These are phyloP conservation scores for Magallana angulata DNA, from an alignment of 1,140 invertebrate genomes.

Conservation along the genomic window DNA sequence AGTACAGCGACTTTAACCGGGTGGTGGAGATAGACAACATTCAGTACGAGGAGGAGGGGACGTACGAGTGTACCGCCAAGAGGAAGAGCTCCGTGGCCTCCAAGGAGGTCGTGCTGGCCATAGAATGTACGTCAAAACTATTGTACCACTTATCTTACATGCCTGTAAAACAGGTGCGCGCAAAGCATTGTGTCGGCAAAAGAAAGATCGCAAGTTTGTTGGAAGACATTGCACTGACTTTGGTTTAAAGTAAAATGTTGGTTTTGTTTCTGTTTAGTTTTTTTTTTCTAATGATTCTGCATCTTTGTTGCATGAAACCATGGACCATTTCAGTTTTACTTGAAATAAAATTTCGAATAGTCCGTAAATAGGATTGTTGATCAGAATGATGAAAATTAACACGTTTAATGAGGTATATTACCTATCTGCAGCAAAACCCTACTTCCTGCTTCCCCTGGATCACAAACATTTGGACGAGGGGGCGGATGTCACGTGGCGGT, in stretches of 20 bases:
- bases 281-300: too few species aligned
- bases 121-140: constrained; percentile 22
- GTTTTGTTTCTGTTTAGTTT: too few species aligned
- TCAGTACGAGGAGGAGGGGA: constrained; percentile 94
- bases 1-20: constrained; percentile 88
- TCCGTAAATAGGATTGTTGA: too few species aligned
- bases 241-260: too few species aligned
- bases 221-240: too few species aligned
- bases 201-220: too few species aligned
- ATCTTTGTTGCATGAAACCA: too few species aligned
- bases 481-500: constrained; percentile 92
- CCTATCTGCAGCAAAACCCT: constrained; percentile 87
- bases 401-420: neutral
- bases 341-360: too few species aligned
- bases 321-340: too few species aligned
- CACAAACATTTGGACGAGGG: constrained; percentile 93
- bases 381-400: too few species aligned
- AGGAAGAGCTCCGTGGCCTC: constrained; percentile 80
- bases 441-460: constrained; percentile 92
- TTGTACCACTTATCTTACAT: neutral
- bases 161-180: too few species aligned
- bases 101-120: neutral
- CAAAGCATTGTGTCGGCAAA: too few species aligned
- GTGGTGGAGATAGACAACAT: constrained; percentile 92
- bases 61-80: constrained; percentile 91